Evolutionary conservation across 2,113 vertebrate genomes (phyloP), one percentile per base, ranked within the genome.

Genomic region (Neoarius graeffei): DNA sequence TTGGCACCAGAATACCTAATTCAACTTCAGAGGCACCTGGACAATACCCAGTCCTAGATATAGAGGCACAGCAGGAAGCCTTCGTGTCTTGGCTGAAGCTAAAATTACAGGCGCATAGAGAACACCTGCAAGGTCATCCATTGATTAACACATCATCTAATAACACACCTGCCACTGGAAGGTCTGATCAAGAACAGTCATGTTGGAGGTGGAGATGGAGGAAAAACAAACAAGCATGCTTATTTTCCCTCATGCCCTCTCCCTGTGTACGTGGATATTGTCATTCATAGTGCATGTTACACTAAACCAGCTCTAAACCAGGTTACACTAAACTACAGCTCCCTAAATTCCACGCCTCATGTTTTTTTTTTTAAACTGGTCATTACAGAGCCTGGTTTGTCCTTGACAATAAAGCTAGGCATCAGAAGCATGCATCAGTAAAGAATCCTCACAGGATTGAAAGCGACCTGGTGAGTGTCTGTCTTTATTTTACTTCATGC

Each of bases 141-240:
- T n/a, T 86, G 80, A 88, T 90, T 90, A 90, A 90, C 87, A 86
- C 73, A n/a, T 84, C 80, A 83, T 42, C 57, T 88, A 81, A 90
- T 90, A 82, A 86, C 89, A 90, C 89, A 88, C 84, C 87, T 90
- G 86, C 73, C 60, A 71, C 80, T 27, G 54, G 42, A 86, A 81
- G 54, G 79, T 48, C 82, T 83, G 80, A 79, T 27, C 87, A 87
- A 66, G 80, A 81, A 83, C 25, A 71, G 54, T 60, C 84, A 67
- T 59, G 71, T 62, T 62, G 60, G 50, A 84, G 56, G 57, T 13
- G 19, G 15, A 83, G 52, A 8, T 15, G 67, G 73, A 85, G 42
- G 56, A 27, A 85, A 60, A 77, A 14, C 50, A 86, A 52, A 30
- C 80, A 13, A 83, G 67, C 14, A 59, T 85, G 4, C 20, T 23